Base-by-base conservation (phyloP, 2,888 invertebrate genomes). In the Drosophila diplacantha region DNA sequence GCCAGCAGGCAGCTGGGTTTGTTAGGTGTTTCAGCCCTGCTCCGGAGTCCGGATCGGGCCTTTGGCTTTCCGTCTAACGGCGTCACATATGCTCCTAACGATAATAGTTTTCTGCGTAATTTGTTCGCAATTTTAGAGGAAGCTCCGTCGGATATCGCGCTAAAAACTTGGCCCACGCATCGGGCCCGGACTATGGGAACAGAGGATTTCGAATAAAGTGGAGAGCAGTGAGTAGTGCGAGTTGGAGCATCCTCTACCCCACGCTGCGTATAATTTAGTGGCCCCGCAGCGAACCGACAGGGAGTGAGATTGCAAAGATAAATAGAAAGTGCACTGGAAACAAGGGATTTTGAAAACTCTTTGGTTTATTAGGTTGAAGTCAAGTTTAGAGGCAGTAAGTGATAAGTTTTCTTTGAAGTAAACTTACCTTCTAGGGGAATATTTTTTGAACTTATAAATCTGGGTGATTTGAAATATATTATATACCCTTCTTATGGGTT, bases 91-190 rank as follows among this genome's bases (percentile, higher is more conserved):
- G 87, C 84, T 85, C 69, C 85, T 86, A 86, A 87, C 84, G 85
- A 85, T 85, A 87, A 87, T 87, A 87, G 85, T 87, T 87, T 86
- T 86, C 85, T 84, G 85, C 85, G 85, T 85, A 87, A 87, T 87
- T 86, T 87, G 86, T 83, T 85, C 75, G 78, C 74, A 69, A 75
- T 77, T 82, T 75, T 67, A 67, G 82, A 69, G 63, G 69, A 53
- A 56, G 71, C 66, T 50, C 52, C 58, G 60, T 57, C 58, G 79
- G 65, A 77, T 70, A 76, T 70, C 69, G 81, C 66, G 59, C 49
- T 50, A 66, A 70, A 61, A 81, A 78, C 69, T 77, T 71, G 56
- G 60, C 66, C 60, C 44, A 62, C 52, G 53, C 55, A 61, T 58
- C 54, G 60, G 24, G 22, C 22, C 49, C 16, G 18, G 14, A 39